phyloP scores from a whole-genome alignment of 1,140 invertebrate species.

The Idris sp. region DNA sequence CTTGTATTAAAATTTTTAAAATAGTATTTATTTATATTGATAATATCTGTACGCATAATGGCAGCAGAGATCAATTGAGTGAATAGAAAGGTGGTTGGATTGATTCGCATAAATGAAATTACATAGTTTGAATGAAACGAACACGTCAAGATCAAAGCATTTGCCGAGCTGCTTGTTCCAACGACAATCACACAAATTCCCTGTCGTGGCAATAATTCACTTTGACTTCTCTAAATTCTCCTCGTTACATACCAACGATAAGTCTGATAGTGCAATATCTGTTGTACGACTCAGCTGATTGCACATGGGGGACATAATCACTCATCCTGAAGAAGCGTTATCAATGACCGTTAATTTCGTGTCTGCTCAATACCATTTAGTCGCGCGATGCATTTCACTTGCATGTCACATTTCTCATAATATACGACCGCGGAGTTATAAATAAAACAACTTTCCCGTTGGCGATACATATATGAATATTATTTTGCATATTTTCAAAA shows the following conservation, averaged over 20 bases:
- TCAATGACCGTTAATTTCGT: slow-evolving; percentile 59
- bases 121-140: slow-evolving; percentile 64
- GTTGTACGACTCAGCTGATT: slow-evolving; percentile 56
- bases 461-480: slow-evolving; percentile 18
- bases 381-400: slow-evolving; percentile 39
- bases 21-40: slow-evolving; percentile 6
- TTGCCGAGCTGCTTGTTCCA: slow-evolving; percentile 62
- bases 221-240: slow-evolving; percentile 62
- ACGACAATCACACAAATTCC: slow-evolving; percentile 67
- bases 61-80: slow-evolving; percentile 23
- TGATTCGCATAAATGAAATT: slow-evolving; percentile 63
- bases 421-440: slow-evolving; percentile 30
- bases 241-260: slow-evolving; percentile 64
- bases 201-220: slow-evolving; percentile 65
- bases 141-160: slow-evolving; percentile 64
- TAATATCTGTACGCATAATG: slow-evolving; percentile 21
- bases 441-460: slow-evolving; percentile 25
- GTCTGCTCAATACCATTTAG: slow-evolving; percentile 45
- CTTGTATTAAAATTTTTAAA: too few relatives aligned
- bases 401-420: slow-evolving; percentile 45
- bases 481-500: slow-evolving; percentile 35
- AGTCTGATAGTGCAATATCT: slow-evolving; percentile 65
- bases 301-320: slow-evolving; percentile 56
- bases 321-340: slow-evolving; percentile 58
- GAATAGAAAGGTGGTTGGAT: slow-evolving; percentile 27